Base-by-base conservation (phyloP, 1,140 invertebrate species). In the Holotrichia oblita region DNA sequence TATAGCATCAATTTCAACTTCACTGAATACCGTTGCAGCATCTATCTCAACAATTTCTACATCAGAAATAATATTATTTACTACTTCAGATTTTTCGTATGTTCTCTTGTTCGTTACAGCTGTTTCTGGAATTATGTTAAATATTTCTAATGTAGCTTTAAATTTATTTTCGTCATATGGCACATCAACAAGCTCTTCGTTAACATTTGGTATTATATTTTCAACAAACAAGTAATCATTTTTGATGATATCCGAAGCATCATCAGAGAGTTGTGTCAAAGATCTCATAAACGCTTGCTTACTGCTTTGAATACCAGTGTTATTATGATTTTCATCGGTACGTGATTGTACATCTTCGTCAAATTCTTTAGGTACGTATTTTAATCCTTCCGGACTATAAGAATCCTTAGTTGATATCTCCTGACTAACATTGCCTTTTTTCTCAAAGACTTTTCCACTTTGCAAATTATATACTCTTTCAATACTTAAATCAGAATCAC, bases 401-500 rank as follows among this genome's bases (percentile, higher is more conserved):
- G 48, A 14, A 22, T 40, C n/a, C 12, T 76, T 22, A 20, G 24
- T 64, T 17, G 42, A 48, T n/a, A 48, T 42, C 73, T 80, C 78
- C 10, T 76, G 40, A 3, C 12, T 27, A 34, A 14, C 40, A 55
- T 77, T 22, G 77, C 79, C 76, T 75, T 77, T 77, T 82, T 82
- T 79, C 80, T 79, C 22, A 82, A 41, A 61, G 0, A 80, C 73
- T n/a, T 74, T 80, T 61, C 79, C 79, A 27, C 42, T 80, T 74
- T 73, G 20, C 22, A 75, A 80, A 80, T 85, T 82, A 72, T 85
- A 85, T 73, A 74, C 80, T 48, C 84, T 83, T 24, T 83, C 81
- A 41, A 81, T 81, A 76, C 83, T 85, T 72, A 82, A 64, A 78
- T 85, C 84, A 12, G 83, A 85, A 76, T 85, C 83, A 22, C 83